phyloP scores from a whole-genome alignment of 2,888 invertebrate genomes.

The Brenthis hecate region DNA sequence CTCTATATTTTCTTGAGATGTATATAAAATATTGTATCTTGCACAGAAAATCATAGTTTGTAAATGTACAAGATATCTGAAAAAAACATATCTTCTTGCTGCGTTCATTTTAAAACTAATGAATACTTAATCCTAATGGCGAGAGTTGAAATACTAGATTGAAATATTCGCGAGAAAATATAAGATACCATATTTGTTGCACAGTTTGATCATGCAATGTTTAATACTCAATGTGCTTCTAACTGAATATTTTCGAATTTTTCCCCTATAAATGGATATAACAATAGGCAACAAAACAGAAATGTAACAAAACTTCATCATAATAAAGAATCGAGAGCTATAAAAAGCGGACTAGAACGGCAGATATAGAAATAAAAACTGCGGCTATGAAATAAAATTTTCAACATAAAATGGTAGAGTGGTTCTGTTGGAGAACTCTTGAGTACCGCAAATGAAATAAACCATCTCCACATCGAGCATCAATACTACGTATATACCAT shows the following conservation, averaged over 20 bases:
- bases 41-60: too few relatives aligned
- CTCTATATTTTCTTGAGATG: too few relatives aligned
- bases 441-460: constrained; percentile 42
- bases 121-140: too few relatives aligned
- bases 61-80: too few relatives aligned
- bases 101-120: too few relatives aligned
- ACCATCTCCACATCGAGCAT: constrained; percentile 37
- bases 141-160: too few relatives aligned
- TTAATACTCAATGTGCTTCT: too few relatives aligned
- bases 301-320: constrained; percentile 19
- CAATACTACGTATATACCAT: constrained; percentile 33
- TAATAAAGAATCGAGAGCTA: constrained; percentile 21
- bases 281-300: constrained; percentile 7
- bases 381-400: constrained; percentile 40
- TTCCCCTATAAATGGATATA: neutral
- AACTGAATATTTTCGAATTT: neutral
- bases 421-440: constrained; percentile 40
- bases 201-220: too few relatives aligned
- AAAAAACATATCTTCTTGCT: too few relatives aligned
- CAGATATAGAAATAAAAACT: constrained; percentile 29
- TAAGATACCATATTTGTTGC: too few relatives aligned
- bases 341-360: constrained; percentile 20
- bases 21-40: too few relatives aligned
- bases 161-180: too few relatives aligned
- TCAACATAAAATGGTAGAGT: constrained; percentile 43